Evolutionary conservation across 2,113 vertebrate genomes (phyloP).

Genomic region (Sphaerodactylus townsendi): DNA sequence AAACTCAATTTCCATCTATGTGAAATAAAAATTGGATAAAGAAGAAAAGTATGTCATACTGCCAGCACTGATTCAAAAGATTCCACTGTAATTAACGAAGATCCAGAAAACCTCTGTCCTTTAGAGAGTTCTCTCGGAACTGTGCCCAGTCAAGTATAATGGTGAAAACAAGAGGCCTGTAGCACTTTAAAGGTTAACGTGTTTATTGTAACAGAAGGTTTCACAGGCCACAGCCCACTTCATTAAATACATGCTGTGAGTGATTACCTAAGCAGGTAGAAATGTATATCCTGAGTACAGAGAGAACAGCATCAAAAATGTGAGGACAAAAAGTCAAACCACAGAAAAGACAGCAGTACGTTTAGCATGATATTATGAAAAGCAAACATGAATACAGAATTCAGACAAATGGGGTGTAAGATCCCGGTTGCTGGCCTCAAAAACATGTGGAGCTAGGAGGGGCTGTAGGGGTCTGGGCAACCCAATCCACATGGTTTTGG

Average conservation of each 20-base stretch:
- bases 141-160: constrained; percentile 38
- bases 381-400: not conserved
- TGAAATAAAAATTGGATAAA: constrained; percentile 31
- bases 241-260: not conserved
- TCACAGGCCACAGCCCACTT: not conserved
- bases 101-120: constrained; percentile 15
- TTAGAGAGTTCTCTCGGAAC: constrained; percentile 60
- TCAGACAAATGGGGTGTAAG: not conserved
- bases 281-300: not conserved
- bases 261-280: not conserved
- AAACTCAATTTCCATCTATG: constrained; percentile 39
- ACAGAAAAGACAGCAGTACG: not conserved
- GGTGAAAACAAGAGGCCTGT: constrained; percentile 24
- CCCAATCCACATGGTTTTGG: too few relatives aligned
- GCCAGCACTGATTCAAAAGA: constrained; percentile 39
- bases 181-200: not conserved
- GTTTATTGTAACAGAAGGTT: not conserved
- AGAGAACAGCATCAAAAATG: not conserved
- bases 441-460: not conserved
- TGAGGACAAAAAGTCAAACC: not conserved
- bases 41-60: constrained; percentile 36
- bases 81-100: constrained; percentile 42
- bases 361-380: not conserved
- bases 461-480: too few relatives aligned
- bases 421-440: not conserved